These are phyloP conservation scores for Lithobates pipiens DNA, from an alignment of 2,797 vertebrate species.

Conservation along the genomic window DNA sequence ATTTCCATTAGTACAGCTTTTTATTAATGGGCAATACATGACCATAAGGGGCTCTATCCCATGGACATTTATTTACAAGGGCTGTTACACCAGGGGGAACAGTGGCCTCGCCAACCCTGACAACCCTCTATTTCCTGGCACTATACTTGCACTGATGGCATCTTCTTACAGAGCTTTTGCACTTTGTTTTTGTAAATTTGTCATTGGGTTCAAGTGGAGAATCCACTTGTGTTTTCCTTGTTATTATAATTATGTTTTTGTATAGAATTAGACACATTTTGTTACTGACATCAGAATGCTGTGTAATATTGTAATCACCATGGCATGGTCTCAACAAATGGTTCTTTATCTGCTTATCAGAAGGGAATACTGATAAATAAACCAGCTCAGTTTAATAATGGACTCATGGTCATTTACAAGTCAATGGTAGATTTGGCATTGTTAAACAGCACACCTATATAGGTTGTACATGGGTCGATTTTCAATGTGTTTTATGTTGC, in stretches of 20 bases:
- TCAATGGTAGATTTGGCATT: no score
- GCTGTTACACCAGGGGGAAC: slow-evolving; percentile 55
- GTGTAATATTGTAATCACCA: slow-evolving; percentile 21
- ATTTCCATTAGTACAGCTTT: no score
- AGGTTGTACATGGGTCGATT: no score
- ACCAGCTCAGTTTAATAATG: slow-evolving; percentile 25
- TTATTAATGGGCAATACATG: neutral
- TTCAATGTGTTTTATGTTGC: no score
- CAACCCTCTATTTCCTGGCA: slow-evolving; percentile 42
- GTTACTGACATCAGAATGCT: slow-evolving; percentile 40
- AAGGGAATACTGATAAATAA: slow-evolving; percentile 37
- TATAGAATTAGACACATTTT: slow-evolving; percentile 47
- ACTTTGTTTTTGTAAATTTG: slow-evolving; percentile 52
- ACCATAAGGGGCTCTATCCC: slow-evolving; percentile 21
- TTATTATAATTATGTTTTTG: slow-evolving; percentile 37
- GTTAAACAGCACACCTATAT: no score
- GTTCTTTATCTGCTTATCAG: slow-evolving; percentile 8
- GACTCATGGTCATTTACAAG: no score
- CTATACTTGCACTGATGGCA: slow-evolving; percentile 59
- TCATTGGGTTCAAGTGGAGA: slow-evolving; percentile 23
- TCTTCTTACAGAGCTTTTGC: slow-evolving; percentile 56
- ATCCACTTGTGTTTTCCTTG: slow-evolving; percentile 21
- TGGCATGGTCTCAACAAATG: neutral
- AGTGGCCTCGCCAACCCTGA: slow-evolving; percentile 54
- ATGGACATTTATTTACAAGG: slow-evolving; percentile 49